Conservation (phyloP, 2,797 vertebrate species). For the Anguilla anguilla region DNA sequence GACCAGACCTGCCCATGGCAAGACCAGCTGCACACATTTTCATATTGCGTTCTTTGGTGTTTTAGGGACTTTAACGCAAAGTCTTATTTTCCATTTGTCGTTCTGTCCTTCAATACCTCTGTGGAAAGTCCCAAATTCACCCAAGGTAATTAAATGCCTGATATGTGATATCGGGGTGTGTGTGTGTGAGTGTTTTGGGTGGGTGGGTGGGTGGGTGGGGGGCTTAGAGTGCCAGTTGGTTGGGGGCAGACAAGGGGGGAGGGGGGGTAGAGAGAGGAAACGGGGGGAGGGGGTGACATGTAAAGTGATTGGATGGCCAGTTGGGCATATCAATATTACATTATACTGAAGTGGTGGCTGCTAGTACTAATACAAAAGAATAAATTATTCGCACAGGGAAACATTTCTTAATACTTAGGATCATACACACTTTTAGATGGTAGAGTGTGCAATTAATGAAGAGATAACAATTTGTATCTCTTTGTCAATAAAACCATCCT, state of each 20-base stretch:
- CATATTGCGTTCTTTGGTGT: conserved; percentile 51
- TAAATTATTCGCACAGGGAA: not conserved
- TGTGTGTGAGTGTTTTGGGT: not conserved
- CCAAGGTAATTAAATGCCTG: conserved; percentile 65
- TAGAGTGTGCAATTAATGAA: not conserved
- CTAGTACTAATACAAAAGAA: not conserved
- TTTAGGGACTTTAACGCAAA: conserved; percentile 76
- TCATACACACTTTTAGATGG: not conserved
- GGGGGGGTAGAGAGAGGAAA: not conserved
- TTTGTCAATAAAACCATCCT: too few relatives aligned
- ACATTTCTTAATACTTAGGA: not conserved
- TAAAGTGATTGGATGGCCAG: not conserved
- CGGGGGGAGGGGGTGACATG: not conserved
- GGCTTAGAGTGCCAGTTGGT: conserved; percentile 36
- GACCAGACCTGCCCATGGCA: not conserved
- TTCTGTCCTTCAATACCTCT: conserved; percentile 57
- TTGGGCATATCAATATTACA: not conserved
- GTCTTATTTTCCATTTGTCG: conserved; percentile 62
- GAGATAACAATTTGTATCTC: too few relatives aligned
- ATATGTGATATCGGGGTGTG: not conserved
- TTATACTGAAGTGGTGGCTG: not conserved
- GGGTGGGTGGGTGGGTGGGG: conserved; percentile 23
- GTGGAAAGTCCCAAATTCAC: conserved; percentile 83
- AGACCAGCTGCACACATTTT: conserved; percentile 56
- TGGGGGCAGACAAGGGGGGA: not conserved